Percentiles rank a stretch among this genome's conserved stretches.
phyloP scores from a whole-genome alignment of 2,888 invertebrate species.

The Sminthurinus aureus region DNA sequence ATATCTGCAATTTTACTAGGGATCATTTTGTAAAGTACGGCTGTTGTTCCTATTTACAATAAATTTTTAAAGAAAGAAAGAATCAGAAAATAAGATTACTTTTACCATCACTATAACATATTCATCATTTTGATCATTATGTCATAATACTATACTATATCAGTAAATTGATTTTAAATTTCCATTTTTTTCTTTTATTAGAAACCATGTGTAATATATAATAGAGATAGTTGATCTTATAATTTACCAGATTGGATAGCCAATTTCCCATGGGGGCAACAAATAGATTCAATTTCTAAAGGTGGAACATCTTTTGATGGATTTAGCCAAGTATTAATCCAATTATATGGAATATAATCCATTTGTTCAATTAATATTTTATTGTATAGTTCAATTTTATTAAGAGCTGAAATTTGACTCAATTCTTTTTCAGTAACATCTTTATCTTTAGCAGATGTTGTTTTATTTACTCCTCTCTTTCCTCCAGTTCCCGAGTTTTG shows the following conservation, averaged over 20 bases:
- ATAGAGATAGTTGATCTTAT: no score
- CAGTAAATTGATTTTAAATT: no score
- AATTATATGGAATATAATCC: slow-evolving; percentile 67
- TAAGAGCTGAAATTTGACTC: neutral
- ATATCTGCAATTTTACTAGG: slow-evolving; percentile 27
- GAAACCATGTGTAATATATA: no score
- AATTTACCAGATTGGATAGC: neutral
- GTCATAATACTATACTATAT: no score
- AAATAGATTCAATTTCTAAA: slow-evolving; percentile 64
- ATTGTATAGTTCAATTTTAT: slow-evolving; percentile 9
- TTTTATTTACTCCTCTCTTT: neutral
- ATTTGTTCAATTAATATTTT: slow-evolving; percentile 1
- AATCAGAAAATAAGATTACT: no score
- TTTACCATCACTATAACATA: no score
- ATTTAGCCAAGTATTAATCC: slow-evolving; percentile 68
- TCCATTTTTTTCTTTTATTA: no score
- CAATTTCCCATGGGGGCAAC: slow-evolving; percentile 66
- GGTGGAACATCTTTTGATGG: slow-evolving; percentile 61
- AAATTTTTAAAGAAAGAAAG: neutral
- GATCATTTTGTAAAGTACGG: slow-evolving; percentile 16
- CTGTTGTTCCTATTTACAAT: neutral
- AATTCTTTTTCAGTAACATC: slow-evolving; percentile 6
- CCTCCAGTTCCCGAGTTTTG: neutral
- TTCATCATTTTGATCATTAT: no score
- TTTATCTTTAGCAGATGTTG: slow-evolving; percentile 6